Evolutionary conservation across 2,797 vertebrate genomes (phyloP).

Genomic region (Bovichtus diacanthus): DNA sequence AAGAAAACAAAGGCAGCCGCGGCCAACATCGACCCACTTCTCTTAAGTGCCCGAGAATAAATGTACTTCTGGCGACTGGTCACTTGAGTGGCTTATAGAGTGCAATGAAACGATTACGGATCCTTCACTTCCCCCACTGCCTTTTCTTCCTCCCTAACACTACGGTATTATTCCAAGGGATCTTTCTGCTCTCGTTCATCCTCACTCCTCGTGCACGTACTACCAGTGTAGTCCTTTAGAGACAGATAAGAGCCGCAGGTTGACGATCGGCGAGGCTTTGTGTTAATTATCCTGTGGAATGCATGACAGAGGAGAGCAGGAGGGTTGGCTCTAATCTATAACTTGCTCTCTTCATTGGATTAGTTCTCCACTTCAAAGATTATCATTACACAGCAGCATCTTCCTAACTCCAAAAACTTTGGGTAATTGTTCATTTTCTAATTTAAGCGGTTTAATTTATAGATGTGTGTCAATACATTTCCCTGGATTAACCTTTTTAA

Average conservation of each 20-base stretch:
- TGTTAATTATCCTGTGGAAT: slow-evolving; percentile 52
- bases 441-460: slow-evolving; percentile 3
- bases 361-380: slow-evolving; percentile 24
- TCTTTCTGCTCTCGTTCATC: slow-evolving; percentile 38
- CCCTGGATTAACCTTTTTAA: not conserved
- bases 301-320: slow-evolving; percentile 18
- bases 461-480: slow-evolving; percentile 1
- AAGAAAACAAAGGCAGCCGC: slow-evolving; percentile 24
- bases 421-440: slow-evolving; percentile 5
- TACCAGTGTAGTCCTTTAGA: slow-evolving; percentile 13
- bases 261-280: slow-evolving; percentile 7
- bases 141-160: slow-evolving; percentile 32
- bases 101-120: slow-evolving; percentile 51
- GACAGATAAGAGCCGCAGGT: slow-evolving; percentile 31
- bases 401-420: slow-evolving; percentile 9
- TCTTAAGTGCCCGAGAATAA: slow-evolving; percentile 51
- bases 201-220: slow-evolving; percentile 6
- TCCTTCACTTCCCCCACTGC: slow-evolving; percentile 35
- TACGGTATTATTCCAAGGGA: slow-evolving; percentile 47
- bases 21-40: slow-evolving; percentile 47
- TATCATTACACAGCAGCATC: slow-evolving; percentile 16
- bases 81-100: slow-evolving; percentile 52
- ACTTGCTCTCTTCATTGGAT: slow-evolving; percentile 37
- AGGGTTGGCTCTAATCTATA: slow-evolving; percentile 50
- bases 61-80: slow-evolving; percentile 46